Conservation (phyloP, 2,888 invertebrate genomes). For the Lacanobia oleracea region DNA sequence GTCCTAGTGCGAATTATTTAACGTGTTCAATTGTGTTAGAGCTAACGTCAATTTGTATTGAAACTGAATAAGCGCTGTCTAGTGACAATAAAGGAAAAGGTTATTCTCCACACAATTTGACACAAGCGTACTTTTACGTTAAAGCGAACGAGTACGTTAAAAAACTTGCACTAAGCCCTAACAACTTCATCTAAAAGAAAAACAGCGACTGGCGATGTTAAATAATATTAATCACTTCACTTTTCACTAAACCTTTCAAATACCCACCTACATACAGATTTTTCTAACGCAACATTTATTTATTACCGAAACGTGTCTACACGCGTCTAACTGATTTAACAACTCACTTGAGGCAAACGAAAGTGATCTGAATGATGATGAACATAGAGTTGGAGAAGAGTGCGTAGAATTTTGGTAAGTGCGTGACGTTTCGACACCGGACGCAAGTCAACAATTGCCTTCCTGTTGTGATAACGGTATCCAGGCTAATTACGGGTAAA, state of each 20-base stretch:
- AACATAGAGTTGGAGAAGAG: slow-evolving; percentile 7
- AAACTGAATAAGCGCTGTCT: too few species aligned
- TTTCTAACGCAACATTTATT: slow-evolving; percentile 65
- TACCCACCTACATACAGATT: slow-evolving; percentile 60
- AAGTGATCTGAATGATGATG: not conserved
- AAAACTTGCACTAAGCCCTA: too few species aligned
- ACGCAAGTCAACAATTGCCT: slow-evolving; percentile 73
- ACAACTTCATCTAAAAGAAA: too few species aligned
- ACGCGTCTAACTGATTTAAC: slow-evolving; percentile 38
- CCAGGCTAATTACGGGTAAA: slow-evolving; percentile 65
- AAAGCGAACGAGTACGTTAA: too few species aligned
- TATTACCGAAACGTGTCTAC: slow-evolving; percentile 62
- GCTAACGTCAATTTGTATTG: too few species aligned
- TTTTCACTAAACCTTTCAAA: slow-evolving; percentile 63
- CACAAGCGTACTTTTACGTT: too few species aligned
- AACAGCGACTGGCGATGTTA: slow-evolving; percentile 33
- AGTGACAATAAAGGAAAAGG: too few species aligned
- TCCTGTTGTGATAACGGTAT: slow-evolving; percentile 79
- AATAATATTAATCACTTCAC: slow-evolving; percentile 50
- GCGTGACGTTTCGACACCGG: slow-evolving; percentile 69
- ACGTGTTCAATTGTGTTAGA: too few species aligned
- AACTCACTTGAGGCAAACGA: not conserved
- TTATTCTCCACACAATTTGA: too few species aligned
- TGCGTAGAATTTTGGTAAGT: slow-evolving; percentile 22
- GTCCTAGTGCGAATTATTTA: too few species aligned